Evolutionary conservation across 1,140 invertebrate species (phyloP), one percentile per base, ranked within the genome.

Genomic region (Temnothorax longispinosus): DNA sequence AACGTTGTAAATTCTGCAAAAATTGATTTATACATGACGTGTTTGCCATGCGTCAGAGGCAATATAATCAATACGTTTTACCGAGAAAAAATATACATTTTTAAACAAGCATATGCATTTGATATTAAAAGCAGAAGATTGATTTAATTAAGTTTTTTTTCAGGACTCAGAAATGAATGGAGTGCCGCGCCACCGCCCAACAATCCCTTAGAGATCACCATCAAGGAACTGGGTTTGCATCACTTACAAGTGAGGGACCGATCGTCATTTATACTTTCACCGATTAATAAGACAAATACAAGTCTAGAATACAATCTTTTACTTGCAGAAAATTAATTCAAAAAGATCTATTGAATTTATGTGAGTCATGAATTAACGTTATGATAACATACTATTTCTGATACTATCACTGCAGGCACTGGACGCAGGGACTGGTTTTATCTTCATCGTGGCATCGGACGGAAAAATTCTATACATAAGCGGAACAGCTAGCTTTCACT

Each of bases 391-490:
- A 56, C 13, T 11, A 71, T 87, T 78, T 74, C 69, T 92, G 52
- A 64, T 27, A 27, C 27, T 27, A 27, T 27, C 27, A 27, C 93
- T 96, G 94, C 95, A 98, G 97, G 99, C 99, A 1, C 95, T 99
- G 90, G 99, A 99, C 92, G 27, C 27, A 27, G 27, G 27, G 27
- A 27, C 27, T 27, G 99, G 99, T 8, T 99, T 99, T 95, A 98
- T 99, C 91, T 99, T 99, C 95, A 99, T 99, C 3, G 98, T 99
- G 11, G 98, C 98, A 1, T 98, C 98, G 0, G 99, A 99, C 94
- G 99, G 99, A 35, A 99, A 99, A 96, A 99, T 99, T 90, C 99
- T 99, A 98, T 99, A 99, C 96, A 99, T 99, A 91, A 99, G 99
- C 62, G 99, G 99, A 95, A 99, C 99, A 0, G 99, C 99, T 0